A percentile compares a stretch with the other conserved stretches of the same genome.
Conservation (phyloP, 2,888 invertebrate species). For the Scelioninae gen. 1 region DNA sequence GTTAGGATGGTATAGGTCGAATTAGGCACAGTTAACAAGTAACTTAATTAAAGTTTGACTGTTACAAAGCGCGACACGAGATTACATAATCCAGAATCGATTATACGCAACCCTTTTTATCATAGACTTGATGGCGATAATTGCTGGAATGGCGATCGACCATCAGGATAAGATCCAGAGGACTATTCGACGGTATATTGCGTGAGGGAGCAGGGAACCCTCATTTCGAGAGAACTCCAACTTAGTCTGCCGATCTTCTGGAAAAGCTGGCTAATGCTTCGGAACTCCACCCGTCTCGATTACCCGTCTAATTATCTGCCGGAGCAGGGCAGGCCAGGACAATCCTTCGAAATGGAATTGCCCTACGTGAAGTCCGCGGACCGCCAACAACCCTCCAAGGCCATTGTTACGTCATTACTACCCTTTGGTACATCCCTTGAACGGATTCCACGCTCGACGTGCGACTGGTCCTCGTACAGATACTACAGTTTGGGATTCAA, state of each 20-base stretch:
- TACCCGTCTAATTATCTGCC: slow-evolving; percentile 83
- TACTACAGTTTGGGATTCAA: slow-evolving; percentile 21
- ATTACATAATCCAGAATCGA: slow-evolving; percentile 54
- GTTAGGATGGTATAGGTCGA: slow-evolving; percentile 53
- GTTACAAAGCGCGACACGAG: slow-evolving; percentile 39
- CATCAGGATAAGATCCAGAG: slow-evolving; percentile 53
- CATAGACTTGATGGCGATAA: slow-evolving; percentile 51
- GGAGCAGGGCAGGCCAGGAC: slow-evolving; percentile 75
- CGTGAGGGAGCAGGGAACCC: no score
- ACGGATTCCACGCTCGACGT: slow-evolving; percentile 37
- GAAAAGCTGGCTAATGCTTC: slow-evolving; percentile 64
- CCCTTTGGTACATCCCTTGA: slow-evolving; percentile 76
- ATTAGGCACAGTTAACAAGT: slow-evolving; percentile 38
- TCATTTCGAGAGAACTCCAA: slow-evolving; percentile 48
- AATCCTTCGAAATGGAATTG: slow-evolving; percentile 79
- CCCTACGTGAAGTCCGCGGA: slow-evolving; percentile 74
- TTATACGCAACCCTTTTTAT: slow-evolving; percentile 43
- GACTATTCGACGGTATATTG: no score
- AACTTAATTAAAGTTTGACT: slow-evolving; percentile 49
- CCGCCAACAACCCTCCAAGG: slow-evolving; percentile 76
- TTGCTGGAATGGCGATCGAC: slow-evolving; percentile 54
- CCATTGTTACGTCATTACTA: slow-evolving; percentile 84
- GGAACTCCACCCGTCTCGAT: slow-evolving; percentile 77
- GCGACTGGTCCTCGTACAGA: slow-evolving; percentile 18
- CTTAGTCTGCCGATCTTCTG: slow-evolving; percentile 49